Evolutionary conservation across 2,113 vertebrate species (phyloP), one percentile per base, ranked within the genome.

Genomic region (Mastomys coucha): DNA sequence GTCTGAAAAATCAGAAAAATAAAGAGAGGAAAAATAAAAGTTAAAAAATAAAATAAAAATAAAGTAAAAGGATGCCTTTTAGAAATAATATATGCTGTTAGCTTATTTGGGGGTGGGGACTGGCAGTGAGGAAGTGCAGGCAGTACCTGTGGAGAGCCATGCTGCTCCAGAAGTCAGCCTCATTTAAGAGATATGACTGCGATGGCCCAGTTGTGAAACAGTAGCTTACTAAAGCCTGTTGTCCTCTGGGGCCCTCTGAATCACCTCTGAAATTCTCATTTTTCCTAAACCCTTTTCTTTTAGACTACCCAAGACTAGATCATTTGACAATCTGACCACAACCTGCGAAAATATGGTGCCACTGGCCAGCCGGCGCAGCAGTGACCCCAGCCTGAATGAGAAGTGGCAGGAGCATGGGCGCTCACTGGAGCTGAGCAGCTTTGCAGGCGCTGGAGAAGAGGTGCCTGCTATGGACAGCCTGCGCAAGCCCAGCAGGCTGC

Each of bases 381-480:
- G 99, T 0, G 99, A 99, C 97, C 99, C 99, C 19, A 99, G 99
- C 97, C 98, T 99, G 91, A 99, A 99, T 0, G 99, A 99, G 94
- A 99, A 99, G 98, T 99, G 99, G 99, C 99, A 99, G 97, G 99
- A 99, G 97, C 99, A 99, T 96, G 98, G 99, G 0, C 99, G 99
- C 28, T 99, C 99, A 0, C 98, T 99, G 97, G 99, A 99, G 97
- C 98, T 99, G 95, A 99, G 98, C 98, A 98, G 98, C 96, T 99
- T 99, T 0, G 98, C 98, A 3, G 98, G 98, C 56, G 96, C 99
- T 0, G 99, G 99, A 3, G 99, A 99, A 0, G 99, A 99, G 22
- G 97, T 96, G 0, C 97, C 97, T 0, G 98, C 99, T 17, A 98
- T 97, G 5, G 99, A 98, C 12, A 96, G 98, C 80, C 97, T 98